Evolutionary conservation across 2,888 invertebrate species (phyloP).

Genomic region (Rapana venosa): DNA sequence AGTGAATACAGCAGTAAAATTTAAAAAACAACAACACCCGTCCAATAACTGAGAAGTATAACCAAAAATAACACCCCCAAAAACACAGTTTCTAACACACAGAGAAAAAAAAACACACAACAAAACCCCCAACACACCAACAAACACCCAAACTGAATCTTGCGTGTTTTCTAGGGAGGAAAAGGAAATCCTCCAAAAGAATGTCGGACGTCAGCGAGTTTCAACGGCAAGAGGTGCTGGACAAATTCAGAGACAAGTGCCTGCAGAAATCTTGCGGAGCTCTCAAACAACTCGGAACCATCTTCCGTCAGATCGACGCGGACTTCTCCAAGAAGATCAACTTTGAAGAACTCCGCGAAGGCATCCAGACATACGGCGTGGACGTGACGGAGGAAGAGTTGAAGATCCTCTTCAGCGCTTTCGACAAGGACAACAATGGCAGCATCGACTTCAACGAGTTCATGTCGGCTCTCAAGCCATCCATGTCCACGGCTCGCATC

Average conservation of each 20-base stretch:
- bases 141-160: neutral
- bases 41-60: neutral
- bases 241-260: slow-evolving; percentile 60
- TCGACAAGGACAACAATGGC: slow-evolving; percentile 69
- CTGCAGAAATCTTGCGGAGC: slow-evolving; percentile 63
- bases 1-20: neutral
- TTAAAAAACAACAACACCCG: neutral
- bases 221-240: slow-evolving; percentile 52
- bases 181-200: neutral
- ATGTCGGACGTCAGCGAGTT: slow-evolving; percentile 9
- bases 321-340: slow-evolving; percentile 70
- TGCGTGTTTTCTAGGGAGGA: neutral
- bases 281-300: slow-evolving; percentile 66
- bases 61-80: too few species aligned
- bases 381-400: slow-evolving; percentile 63
- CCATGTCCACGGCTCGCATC: slow-evolving; percentile 61
- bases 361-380: slow-evolving; percentile 63
- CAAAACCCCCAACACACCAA: too few species aligned
- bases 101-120: too few species aligned
- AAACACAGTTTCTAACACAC: too few species aligned
- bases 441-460: slow-evolving; percentile 74
- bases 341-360: slow-evolving; percentile 67
- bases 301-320: slow-evolving; percentile 71
- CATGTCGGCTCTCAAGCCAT: slow-evolving; percentile 65
- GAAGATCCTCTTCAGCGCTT: slow-evolving; percentile 61